These are phyloP conservation scores for Notothenia rossii DNA, from an alignment of 2,113 vertebrate genomes.

Conservation along the genomic window DNA sequence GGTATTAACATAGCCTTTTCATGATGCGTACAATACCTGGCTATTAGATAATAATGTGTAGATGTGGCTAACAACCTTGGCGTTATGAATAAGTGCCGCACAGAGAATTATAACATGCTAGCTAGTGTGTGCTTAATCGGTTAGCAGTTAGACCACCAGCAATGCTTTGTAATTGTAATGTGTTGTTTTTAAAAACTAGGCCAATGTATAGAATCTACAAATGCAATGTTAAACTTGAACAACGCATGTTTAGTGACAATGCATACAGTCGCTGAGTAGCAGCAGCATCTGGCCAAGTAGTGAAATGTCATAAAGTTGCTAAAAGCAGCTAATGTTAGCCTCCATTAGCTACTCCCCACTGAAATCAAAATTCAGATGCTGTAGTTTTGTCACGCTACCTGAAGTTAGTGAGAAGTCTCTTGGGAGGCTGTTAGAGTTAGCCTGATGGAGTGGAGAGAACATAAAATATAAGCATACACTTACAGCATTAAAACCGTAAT, in stretches of 20 bases:
- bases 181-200: no score
- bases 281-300: background rate
- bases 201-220: no score
- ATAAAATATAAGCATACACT: background rate
- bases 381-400: constrained; percentile 38
- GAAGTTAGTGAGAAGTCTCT: constrained; percentile 28
- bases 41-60: no score
- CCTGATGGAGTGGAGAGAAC: constrained; percentile 52
- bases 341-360: background rate
- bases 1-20: no score
- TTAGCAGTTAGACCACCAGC: no score
- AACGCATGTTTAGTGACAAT: constrained; percentile 3
- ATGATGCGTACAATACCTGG: no score
- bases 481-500: background rate
- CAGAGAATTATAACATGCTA: no score
- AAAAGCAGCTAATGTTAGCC: background rate
- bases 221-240: constrained; percentile 4
- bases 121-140: no score
- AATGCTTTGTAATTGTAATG: background rate
- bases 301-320: constrained; percentile 1
- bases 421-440: constrained; percentile 12
- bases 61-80: no score
- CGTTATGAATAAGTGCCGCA: no score
- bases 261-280: background rate
- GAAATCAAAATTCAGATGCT: background rate